Evolutionary conservation across 2,797 vertebrate species (phyloP).

Genomic region (Hybognathus amarus): DNA sequence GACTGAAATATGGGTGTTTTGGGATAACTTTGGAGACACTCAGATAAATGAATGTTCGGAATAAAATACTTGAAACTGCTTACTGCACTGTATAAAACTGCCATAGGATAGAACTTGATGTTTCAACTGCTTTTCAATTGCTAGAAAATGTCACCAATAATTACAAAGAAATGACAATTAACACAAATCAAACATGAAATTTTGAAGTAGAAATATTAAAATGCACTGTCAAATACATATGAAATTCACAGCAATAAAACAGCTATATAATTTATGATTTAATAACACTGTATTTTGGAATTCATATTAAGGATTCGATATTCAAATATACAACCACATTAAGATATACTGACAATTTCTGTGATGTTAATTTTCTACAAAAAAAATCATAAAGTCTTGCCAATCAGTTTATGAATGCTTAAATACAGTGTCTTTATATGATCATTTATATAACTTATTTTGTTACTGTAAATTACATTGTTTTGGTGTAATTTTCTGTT

Average conservation of each 20-base stretch:
- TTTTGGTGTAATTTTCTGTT: neutral
- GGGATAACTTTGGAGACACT: neutral
- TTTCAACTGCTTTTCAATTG: too few species aligned
- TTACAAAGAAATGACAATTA: neutral
- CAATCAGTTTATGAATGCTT: neutral
- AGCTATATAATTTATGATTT: neutral
- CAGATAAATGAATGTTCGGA: neutral
- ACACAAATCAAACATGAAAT: neutral
- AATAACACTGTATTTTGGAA: neutral
- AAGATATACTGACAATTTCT: neutral
- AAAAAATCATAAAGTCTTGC: neutral
- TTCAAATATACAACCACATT: neutral
- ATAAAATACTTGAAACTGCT: neutral
- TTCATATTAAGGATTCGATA: too few species aligned
- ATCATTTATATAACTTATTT: neutral
- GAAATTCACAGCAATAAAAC: neutral
- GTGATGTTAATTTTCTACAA: neutral
- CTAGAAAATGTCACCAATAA: neutral
- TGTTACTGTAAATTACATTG: neutral
- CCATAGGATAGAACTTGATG: too few species aligned
- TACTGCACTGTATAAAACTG: neutral
- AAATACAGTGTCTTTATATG: neutral
- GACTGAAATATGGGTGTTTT: neutral
- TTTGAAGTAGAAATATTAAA: neutral
- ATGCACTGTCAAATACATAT: too few species aligned